Percentiles rank a stretch among this genome's conserved stretches.
Evolutionary conservation across 2,888 invertebrate genomes (phyloP).

Genomic region (Drosophila kuntzei): DNA sequence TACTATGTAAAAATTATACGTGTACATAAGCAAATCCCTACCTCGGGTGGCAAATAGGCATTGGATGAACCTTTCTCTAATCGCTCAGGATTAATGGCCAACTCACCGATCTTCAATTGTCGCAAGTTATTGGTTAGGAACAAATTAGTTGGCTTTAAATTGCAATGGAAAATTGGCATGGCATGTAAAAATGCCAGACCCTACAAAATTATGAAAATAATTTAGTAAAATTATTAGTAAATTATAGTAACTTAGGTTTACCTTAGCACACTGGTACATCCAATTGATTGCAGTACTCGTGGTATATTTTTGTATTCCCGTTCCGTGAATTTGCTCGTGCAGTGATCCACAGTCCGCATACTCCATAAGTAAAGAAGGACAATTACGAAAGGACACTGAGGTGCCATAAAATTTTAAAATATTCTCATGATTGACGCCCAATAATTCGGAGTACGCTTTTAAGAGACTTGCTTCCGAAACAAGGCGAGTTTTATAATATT

Average conservation of each 20-base stretch:
- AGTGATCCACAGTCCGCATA: slow-evolving; percentile 8
- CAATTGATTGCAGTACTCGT: slow-evolving; percentile 7
- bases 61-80: not conserved
- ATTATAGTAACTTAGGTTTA: not conserved
- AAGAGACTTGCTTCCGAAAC: not conserved
- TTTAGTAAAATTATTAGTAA: not conserved
- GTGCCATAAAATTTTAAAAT: slow-evolving; percentile 14
- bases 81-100: not conserved
- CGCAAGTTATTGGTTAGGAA: slow-evolving; percentile 13
- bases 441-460: not conserved
- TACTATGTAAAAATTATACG: not conserved
- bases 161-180: slow-evolving; percentile 8
- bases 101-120: slow-evolving; percentile 24
- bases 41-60: slow-evolving; percentile 13
- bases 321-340: slow-evolving; percentile 7
- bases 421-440: slow-evolving; percentile 11
- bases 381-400: not conserved
- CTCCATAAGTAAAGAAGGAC: slow-evolving; percentile 16
- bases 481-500: not conserved
- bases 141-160: slow-evolving; percentile 19
- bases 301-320: not conserved
- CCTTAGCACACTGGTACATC: slow-evolving; percentile 25
- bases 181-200: slow-evolving; percentile 19
- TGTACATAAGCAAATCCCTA: not conserved
- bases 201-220: not conserved